Evolutionary conservation across 2,797 vertebrate genomes (phyloP), one percentile per base, ranked within the genome.

Genomic region (Amniataba percoides): DNA sequence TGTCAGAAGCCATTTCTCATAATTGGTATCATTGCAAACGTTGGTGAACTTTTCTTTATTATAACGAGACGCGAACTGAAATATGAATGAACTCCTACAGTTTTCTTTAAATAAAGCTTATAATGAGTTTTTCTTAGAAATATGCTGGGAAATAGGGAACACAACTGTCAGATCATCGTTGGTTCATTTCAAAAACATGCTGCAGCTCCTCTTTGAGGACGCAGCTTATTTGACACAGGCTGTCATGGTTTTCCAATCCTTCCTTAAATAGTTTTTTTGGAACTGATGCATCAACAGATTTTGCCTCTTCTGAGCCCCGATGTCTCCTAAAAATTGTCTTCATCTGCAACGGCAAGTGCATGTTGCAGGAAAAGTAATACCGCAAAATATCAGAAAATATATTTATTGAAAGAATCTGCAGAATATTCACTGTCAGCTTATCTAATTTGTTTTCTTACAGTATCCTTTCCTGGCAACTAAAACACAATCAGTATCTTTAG

Each of bases 1-100:
- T 53, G 66, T 61, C 63, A 53, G 19, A 68, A 49, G 45, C 67
- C 2, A 53, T 72, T 61, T 71, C 60, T 34, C 48, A 21, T 56
- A 62, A 73, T 62, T 72, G 31, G 59, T 45, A 6, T 58, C 51
- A 56, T 21, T 71, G 48, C 21, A 64, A 49, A 16, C 4, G 55
- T 36, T 45, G 43, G 19, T 0, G 6, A 40, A 42, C 25, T 48
- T 77, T 57, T 15, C 43, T 25, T 48, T 65, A 52, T 59, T 21
- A 15, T 62, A 34, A 63, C 0, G 9, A 43, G 34, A 19, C 46
- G 10, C 34, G 19, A 14, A 8, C 43, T 58, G 40, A 21, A 74
- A 53, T 56, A 42, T 48, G 1, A 52, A 25, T 49, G 18, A 56
- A 16, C 31, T 46, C 14, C 6, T 2, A 36, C 14, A 27, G 27